These are phyloP conservation scores for Apodemus sylvaticus DNA, from an alignment of 2,113 vertebrate species.

Conservation along the genomic window DNA sequence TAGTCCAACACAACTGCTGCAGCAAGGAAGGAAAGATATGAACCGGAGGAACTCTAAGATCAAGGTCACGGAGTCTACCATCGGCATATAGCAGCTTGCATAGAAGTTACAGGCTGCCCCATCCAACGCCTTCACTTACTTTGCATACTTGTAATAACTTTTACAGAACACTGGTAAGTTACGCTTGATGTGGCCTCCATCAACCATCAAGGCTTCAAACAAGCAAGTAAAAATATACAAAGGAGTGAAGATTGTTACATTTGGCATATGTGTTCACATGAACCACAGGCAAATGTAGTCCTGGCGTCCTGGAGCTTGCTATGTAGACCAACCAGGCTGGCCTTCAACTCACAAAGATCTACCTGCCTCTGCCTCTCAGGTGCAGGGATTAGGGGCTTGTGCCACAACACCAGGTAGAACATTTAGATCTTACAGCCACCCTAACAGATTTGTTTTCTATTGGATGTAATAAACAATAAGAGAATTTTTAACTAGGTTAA, in stretches of 20 bases:
- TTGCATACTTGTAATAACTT: background rate
- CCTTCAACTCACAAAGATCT: background rate
- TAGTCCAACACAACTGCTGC: rapidly evolving
- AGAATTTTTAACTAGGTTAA: constrained; percentile 12
- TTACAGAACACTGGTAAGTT: background rate
- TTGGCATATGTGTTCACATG: background rate
- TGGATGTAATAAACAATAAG: background rate
- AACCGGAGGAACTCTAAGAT: background rate
- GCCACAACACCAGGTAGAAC: background rate
- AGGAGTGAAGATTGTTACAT: background rate
- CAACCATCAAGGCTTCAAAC: background rate
- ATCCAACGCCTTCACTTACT: background rate
- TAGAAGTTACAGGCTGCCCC: background rate
- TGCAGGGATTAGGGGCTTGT: background rate
- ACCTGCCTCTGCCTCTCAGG: rapidly evolving
- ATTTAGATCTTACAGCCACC: background rate
- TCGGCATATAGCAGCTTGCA: background rate
- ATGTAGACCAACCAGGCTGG: background rate
- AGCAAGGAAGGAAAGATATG: background rate
- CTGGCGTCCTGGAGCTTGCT: background rate
- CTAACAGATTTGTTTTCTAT: background rate
- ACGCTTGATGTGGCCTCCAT: background rate
- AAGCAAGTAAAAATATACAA: background rate
- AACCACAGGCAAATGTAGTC: background rate
- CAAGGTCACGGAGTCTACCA: background rate